Percentiles rank a stretch among this genome's conserved stretches.
Conservation (phyloP, 2,113 vertebrate species). For the Bambusicola thoracicus region DNA sequence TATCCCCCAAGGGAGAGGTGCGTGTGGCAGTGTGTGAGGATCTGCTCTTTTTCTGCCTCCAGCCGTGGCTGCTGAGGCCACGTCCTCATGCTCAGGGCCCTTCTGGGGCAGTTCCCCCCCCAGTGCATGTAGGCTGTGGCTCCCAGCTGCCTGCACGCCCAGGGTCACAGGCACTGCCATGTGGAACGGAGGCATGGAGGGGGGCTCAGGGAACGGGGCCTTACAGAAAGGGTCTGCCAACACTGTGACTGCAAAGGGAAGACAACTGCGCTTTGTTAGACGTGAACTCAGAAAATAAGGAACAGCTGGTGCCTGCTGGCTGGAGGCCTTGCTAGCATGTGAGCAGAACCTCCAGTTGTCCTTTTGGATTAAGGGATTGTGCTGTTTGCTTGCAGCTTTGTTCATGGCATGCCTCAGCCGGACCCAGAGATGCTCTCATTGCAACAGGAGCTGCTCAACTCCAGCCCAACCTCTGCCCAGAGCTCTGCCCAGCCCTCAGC, state of each 20-base stretch:
- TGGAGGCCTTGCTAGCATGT: fast-evolving
- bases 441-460: not conserved
- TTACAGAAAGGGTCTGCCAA: fast-evolving
- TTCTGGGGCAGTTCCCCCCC: fast-evolving
- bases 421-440: not conserved
- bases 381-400: not conserved
- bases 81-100: not conserved
- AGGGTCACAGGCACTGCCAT: not conserved
- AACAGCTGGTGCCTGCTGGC: not conserved
- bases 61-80: not conserved
- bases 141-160: not conserved
- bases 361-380: conserved; percentile 20
- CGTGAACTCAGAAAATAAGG: not conserved
- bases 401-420: not conserved
- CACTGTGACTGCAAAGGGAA: not conserved
- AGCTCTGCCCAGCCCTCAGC: not conserved
- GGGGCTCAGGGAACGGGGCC: fast-evolving
- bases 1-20: not conserved
- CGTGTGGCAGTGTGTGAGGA: fast-evolving
- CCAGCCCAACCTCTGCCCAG: not conserved
- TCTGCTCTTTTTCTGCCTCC: not conserved
- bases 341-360: not conserved
- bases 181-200: not conserved
- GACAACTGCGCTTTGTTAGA: not conserved
- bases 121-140: not conserved